These are phyloP conservation scores for Tipula lateralis DNA, from an alignment of 2,888 invertebrate species.

Conservation along the genomic window DNA sequence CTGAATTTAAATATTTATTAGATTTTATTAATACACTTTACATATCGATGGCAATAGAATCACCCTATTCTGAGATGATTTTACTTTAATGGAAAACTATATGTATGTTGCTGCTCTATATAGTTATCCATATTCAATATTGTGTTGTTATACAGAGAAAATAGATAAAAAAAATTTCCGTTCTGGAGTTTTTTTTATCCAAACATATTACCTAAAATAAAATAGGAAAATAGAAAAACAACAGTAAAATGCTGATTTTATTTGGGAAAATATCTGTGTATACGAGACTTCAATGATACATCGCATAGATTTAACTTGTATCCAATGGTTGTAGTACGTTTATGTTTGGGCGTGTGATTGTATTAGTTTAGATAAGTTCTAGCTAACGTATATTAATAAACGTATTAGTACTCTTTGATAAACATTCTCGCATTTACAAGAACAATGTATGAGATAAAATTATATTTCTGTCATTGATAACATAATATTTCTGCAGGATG, in stretches of 20 bases:
- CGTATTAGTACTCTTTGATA: too few species aligned
- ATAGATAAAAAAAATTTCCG: not conserved
- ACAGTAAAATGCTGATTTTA: not conserved
- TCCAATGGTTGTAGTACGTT: not conserved
- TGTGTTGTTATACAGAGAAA: not conserved
- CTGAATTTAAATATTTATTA: not conserved
- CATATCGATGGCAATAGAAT: not conserved
- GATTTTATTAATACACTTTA: not conserved
- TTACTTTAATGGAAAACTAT: conserved; percentile 15
- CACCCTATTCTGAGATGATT: not conserved
- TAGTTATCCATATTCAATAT: not conserved
- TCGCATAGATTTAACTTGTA: not conserved
- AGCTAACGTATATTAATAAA: too few species aligned
- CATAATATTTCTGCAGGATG: too few species aligned
- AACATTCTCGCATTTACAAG: too few species aligned
- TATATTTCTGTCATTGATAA: too few species aligned
- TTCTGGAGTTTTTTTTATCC: not conserved
- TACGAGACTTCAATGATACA: not conserved
- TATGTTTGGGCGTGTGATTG: not conserved
- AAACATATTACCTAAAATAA: conserved; percentile 11
- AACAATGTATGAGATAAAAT: too few species aligned
- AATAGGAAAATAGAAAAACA: not conserved
- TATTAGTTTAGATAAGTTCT: not conserved
- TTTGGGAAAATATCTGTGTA: not conserved
- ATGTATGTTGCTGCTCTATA: not conserved